Base-by-base conservation (phyloP, 2,888 invertebrate species). In the Cordilura impudica region DNA sequence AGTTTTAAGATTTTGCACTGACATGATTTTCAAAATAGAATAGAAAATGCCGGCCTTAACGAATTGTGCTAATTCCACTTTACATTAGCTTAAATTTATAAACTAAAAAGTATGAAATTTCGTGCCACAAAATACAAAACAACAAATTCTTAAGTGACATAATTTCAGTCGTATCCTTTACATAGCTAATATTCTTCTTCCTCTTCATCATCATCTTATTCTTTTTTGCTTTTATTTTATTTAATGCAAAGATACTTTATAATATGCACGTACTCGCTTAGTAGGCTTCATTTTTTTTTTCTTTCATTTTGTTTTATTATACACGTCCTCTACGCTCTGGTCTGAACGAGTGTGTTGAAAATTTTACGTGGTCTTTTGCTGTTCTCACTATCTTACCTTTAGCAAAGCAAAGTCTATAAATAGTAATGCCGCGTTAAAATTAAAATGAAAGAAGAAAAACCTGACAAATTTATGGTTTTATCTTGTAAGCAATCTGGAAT, bases 391-490 rank as follows among this genome's bases (percentile, higher is more conserved):
- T 39, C 35, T 5, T n/a, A n/a, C 35, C 35, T 39, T 39, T n/a
- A 12, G 5, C 35, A 12, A 4, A 12, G 35, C 12, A 12, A 12
- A 12, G 35, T 35, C 35, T 35, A 35, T 35, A 35, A 35, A 35
- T 39, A n/a, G 12, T 39, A 39, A n/a, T 39, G 35, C 26, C 60
- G 60, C 74, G 60, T 45, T 43, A 58, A 70, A 65, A 35, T n/a
- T n/a, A n/a, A 51, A 70, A 70, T 21, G 16, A 26, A 26, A 21
- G 21, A 58, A 19, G 49, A 43, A 65, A 65, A 58, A 61, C 29
- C 12, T 78, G 74, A 74, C 70, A 78, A 74, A 78, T 78, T 78
- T 78, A 78, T 78, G 66, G 70, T 66, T 74, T 61, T 78, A 73
- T 73, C 63, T 73, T 53, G 31, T 16, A 69, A 73, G 56, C 56